Conservation (phyloP, 92 coral and sea anemone genomes). For the Parazoanthus swiftii region DNA sequence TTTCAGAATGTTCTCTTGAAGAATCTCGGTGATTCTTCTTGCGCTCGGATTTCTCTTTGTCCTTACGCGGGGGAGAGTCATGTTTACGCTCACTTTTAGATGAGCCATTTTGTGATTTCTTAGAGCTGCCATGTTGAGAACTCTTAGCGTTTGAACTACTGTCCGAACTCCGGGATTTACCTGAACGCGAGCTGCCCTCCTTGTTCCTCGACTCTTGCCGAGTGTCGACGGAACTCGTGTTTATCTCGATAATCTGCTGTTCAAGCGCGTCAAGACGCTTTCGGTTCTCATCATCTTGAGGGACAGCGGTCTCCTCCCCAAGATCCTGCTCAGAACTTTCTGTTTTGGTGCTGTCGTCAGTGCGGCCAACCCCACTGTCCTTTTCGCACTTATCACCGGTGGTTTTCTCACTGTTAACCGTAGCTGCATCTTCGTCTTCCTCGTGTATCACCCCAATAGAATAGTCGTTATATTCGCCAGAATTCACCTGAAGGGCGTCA, state of each 20-base stretch:
- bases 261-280: constrained; percentile 52
- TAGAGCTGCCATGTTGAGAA: constrained; percentile 53
- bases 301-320: constrained; percentile 65
- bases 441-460: constrained; percentile 91
- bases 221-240: constrained; percentile 31
- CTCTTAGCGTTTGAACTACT: constrained; percentile 51
- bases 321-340: constrained; percentile 93
- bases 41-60: constrained; percentile 68
- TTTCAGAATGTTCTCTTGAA: constrained; percentile 58
- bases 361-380: constrained; percentile 94
- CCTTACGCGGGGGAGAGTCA: constrained; percentile 70
- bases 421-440: constrained; percentile 88
- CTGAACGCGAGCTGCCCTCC: constrained; percentile 52
- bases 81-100: constrained; percentile 62
- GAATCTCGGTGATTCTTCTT: constrained; percentile 66
- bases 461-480: constrained; percentile 54
- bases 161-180: constrained; percentile 54
- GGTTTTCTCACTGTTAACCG: constrained; percentile 71
- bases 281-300: constrained; percentile 54
- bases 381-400: constrained; percentile 94
- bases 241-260: constrained; percentile 51
- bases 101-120: constrained; percentile 59
- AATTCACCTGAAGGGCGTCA: constrained; percentile 49
- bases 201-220: constrained; percentile 57
- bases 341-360: constrained; percentile 91